Evolutionary conservation across 2,888 invertebrate genomes (phyloP).

Genomic region (Andrena marginata): DNA sequence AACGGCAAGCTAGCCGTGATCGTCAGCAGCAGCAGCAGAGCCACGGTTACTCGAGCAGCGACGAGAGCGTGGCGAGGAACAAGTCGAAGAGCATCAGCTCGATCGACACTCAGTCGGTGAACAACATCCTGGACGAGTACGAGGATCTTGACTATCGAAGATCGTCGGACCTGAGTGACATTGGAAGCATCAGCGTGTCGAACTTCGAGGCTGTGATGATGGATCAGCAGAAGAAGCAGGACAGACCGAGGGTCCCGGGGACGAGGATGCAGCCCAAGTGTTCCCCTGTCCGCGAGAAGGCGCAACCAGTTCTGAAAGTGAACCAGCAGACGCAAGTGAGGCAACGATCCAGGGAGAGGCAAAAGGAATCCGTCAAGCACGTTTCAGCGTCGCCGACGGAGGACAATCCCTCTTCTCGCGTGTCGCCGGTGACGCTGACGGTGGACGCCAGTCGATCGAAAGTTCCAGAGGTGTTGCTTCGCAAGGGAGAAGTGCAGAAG

Average conservation of each 20-base stretch:
- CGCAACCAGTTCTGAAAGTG: slow-evolving; percentile 74
- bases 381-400: slow-evolving; percentile 38
- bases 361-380: slow-evolving; percentile 57
- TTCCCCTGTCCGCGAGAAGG: slow-evolving; percentile 53
- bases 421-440: slow-evolving; percentile 13
- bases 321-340: slow-evolving; percentile 79
- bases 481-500: slow-evolving; percentile 80
- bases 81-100: slow-evolving; percentile 81
- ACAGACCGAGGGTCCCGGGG: slow-evolving; percentile 47
- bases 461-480: slow-evolving; percentile 73
- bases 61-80: slow-evolving; percentile 75
- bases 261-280: slow-evolving; percentile 54
- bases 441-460: slow-evolving; percentile 56
- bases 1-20: slow-evolving; percentile 63
- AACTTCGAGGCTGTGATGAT: slow-evolving; percentile 78
- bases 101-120: slow-evolving; percentile 80
- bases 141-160: slow-evolving; percentile 78
- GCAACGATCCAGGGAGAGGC: slow-evolving; percentile 77
- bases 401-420: slow-evolving; percentile 12
- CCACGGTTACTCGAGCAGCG: slow-evolving; percentile 77
- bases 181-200: slow-evolving; percentile 75
- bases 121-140: slow-evolving; percentile 81
- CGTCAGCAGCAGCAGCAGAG: slow-evolving; percentile 65
- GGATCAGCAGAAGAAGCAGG: slow-evolving; percentile 73
- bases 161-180: slow-evolving; percentile 79